Percentiles rank a stretch among this genome's conserved stretches.
Evolutionary conservation across 2,113 vertebrate species (phyloP).

Genomic region (Mugil cephalus): DNA sequence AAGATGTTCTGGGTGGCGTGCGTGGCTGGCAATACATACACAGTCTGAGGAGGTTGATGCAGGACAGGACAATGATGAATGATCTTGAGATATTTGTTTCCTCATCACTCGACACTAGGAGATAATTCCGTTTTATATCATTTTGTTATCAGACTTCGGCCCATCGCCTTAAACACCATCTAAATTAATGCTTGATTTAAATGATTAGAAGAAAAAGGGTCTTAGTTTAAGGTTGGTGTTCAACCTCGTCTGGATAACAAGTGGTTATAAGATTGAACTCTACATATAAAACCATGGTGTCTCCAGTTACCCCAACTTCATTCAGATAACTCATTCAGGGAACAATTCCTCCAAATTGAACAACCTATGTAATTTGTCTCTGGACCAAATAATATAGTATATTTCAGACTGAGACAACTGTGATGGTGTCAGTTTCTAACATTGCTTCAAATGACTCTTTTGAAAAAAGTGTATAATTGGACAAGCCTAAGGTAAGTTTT

Average conservation of each 20-base stretch:
- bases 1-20: slow-evolving; percentile 42
- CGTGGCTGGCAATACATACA: slow-evolving; percentile 30
- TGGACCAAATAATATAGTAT: too few species aligned
- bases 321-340: too few species aligned
- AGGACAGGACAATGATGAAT: slow-evolving; percentile 50
- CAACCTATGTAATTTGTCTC: neutral
- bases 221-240: neutral
- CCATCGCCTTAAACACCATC: slow-evolving; percentile 24
- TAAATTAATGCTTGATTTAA: slow-evolving; percentile 31
- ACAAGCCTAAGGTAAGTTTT: neutral
- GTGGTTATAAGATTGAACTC: too few species aligned
- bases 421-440: neutral
- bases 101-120: slow-evolving; percentile 42
- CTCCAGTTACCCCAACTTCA: too few species aligned
- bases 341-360: neutral
- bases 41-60: slow-evolving; percentile 27
- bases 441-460: neutral
- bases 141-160: slow-evolving; percentile 47
- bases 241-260: too few species aligned
- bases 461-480: neutral
- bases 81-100: slow-evolving; percentile 41
- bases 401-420: neutral
- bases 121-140: slow-evolving; percentile 43
- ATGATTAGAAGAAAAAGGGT: slow-evolving; percentile 9
- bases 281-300: too few species aligned